Conservation (phyloP, 2,888 invertebrate genomes). For the Tetheella fluctuosa region DNA sequence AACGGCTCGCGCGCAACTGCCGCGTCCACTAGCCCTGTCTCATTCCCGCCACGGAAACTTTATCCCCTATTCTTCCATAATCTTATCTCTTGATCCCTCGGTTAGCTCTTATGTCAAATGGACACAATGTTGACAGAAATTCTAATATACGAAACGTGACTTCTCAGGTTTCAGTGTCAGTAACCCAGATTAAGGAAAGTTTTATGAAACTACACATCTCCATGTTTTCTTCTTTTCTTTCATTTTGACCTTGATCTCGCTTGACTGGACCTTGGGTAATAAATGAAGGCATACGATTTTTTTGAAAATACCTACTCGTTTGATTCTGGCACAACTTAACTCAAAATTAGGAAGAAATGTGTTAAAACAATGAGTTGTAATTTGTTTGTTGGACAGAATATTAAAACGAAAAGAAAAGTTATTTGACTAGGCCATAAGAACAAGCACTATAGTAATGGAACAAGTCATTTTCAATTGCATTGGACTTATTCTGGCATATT, state of each 20-base stretch:
- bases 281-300: too few relatives aligned
- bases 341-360: too few relatives aligned
- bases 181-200: background rate
- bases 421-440: background rate
- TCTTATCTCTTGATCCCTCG: constrained; percentile 32
- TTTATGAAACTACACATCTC: background rate
- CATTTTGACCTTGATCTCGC: background rate
- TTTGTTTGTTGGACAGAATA: background rate
- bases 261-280: background rate
- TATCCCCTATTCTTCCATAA: constrained; percentile 40
- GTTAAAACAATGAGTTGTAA: too few relatives aligned
- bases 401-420: background rate
- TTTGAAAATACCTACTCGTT: too few relatives aligned
- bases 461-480: background rate
- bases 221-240: background rate
- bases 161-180: too few relatives aligned
- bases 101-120: constrained; percentile 19
- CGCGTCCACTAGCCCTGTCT: constrained; percentile 63
- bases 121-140: background rate
- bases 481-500: background rate
- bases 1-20: constrained; percentile 76
- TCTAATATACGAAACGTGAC: background rate
- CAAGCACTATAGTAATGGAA: background rate
- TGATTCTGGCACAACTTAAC: too few relatives aligned
- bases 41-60: constrained; percentile 56